phyloP scores from a whole-genome alignment of 2,797 vertebrate genomes.

The Enteromius mattozi region DNA sequence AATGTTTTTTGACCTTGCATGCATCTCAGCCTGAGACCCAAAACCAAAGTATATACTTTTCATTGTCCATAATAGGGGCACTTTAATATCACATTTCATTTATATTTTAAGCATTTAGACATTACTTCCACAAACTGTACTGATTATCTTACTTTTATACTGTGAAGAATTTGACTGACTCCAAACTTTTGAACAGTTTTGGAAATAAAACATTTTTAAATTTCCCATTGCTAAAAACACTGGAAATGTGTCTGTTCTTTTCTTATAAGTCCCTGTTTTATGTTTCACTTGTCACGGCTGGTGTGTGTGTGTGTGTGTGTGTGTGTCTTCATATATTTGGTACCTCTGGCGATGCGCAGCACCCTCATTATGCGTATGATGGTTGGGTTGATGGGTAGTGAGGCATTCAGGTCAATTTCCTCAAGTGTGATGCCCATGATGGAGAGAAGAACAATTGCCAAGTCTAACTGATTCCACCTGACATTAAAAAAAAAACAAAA shows the following conservation, averaged over 20 bases:
- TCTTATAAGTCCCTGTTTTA: neutral
- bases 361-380: constrained; percentile 98
- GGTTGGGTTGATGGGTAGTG: constrained; percentile 94
- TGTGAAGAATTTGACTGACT: neutral
- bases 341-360: constrained; percentile 92
- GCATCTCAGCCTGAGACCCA: too few relatives aligned
- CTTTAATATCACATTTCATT: neutral
- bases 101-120: neutral
- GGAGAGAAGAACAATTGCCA: constrained; percentile 93
- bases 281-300: neutral
- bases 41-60: too few relatives aligned
- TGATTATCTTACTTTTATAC: neutral
- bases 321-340: constrained; percentile 7
- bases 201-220: neutral
- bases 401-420: constrained; percentile 93
- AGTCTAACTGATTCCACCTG: constrained; percentile 97
- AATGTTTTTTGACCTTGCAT: too few relatives aligned
- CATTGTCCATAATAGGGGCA: too few relatives aligned
- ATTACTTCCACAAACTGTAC: too few relatives aligned
- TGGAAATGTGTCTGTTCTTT: neutral
- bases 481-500: constrained; percentile 29
- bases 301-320: constrained; percentile 13
- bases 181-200: neutral
- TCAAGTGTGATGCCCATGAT: constrained; percentile 95
- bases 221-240: neutral